Conservation (phyloP, 2,888 invertebrate genomes). For the Sphaerophoria rueppellii region DNA sequence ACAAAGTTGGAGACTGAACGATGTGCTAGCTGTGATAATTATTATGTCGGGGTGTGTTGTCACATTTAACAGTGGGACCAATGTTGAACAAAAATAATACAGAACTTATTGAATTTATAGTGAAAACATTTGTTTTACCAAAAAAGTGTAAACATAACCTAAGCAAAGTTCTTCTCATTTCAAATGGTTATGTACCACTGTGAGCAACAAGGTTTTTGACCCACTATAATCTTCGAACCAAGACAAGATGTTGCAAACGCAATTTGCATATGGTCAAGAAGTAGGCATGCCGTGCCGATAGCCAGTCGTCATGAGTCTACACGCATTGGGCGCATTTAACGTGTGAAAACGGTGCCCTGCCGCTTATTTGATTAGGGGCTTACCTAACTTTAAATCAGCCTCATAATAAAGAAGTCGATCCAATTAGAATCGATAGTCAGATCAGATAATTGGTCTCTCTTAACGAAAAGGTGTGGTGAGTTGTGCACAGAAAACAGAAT, state of each 20-base stretch:
- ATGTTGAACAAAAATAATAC: background rate
- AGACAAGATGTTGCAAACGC: slow-evolving; percentile 29
- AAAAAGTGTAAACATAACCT: too few species aligned
- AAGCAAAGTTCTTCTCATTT: too few species aligned
- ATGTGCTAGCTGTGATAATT: slow-evolving; percentile 18
- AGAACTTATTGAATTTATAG: too few species aligned
- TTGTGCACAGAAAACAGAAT: background rate
- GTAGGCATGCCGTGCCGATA: slow-evolving; percentile 8
- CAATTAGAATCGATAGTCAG: slow-evolving; percentile 61
- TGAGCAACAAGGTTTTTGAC: slow-evolving; percentile 52
- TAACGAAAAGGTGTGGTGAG: slow-evolving; percentile 57
- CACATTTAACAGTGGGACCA: background rate
- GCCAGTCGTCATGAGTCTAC: slow-evolving; percentile 8
- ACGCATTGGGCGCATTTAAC: slow-evolving; percentile 36
- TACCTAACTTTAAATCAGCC: background rate
- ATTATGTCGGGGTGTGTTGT: background rate
- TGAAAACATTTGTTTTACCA: too few species aligned
- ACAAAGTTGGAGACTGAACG: background rate
- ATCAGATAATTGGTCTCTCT: slow-evolving; percentile 51
- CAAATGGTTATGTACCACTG: background rate
- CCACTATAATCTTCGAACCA: slow-evolving; percentile 48
- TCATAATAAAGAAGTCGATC: slow-evolving; percentile 44
- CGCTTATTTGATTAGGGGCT: slow-evolving; percentile 40
- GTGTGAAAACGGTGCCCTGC: slow-evolving; percentile 15
- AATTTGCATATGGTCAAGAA: slow-evolving; percentile 47